Percentiles rank a stretch among this genome's conserved stretches.
These are phyloP conservation scores for Polyommatus iphigenia DNA, from an alignment of 2,888 invertebrate genomes.

Conservation along the genomic window DNA sequence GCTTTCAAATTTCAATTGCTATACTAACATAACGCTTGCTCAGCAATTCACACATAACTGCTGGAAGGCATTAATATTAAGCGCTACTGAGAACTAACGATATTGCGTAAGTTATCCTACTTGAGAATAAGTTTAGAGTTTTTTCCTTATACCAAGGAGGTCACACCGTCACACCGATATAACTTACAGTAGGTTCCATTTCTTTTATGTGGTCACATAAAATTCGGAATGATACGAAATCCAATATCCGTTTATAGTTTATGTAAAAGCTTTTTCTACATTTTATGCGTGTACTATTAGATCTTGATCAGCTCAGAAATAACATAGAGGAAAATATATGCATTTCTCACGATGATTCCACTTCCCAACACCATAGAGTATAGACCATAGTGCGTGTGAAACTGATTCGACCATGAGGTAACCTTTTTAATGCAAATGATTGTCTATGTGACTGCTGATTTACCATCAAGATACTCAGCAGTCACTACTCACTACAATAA, in stretches of 20 bases:
- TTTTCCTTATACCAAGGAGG: constrained; percentile 16
- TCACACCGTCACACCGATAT: not conserved
- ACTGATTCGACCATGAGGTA: too few relatives aligned
- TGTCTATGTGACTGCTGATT: too few relatives aligned
- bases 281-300: not conserved
- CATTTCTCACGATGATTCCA: too few relatives aligned
- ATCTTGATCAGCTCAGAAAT: not conserved
- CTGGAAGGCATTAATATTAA: constrained; percentile 15
- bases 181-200: not conserved
- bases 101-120: not conserved
- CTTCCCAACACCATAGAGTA: too few relatives aligned
- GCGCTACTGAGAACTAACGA: constrained; percentile 11
- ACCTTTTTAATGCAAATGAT: too few relatives aligned
- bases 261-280: not conserved
- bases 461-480: too few relatives aligned
- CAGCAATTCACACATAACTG: not conserved
- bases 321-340: not conserved
- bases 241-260: not conserved
- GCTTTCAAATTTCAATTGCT: not conserved
- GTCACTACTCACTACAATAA: too few relatives aligned
- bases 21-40: not conserved
- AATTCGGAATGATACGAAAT: not conserved
- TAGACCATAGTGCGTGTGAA: too few relatives aligned
- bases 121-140: not conserved
- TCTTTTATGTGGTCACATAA: constrained; percentile 1